These are phyloP conservation scores for Drosophila chauvacae DNA, from an alignment of 1,140 invertebrate species.

Conservation along the genomic window DNA sequence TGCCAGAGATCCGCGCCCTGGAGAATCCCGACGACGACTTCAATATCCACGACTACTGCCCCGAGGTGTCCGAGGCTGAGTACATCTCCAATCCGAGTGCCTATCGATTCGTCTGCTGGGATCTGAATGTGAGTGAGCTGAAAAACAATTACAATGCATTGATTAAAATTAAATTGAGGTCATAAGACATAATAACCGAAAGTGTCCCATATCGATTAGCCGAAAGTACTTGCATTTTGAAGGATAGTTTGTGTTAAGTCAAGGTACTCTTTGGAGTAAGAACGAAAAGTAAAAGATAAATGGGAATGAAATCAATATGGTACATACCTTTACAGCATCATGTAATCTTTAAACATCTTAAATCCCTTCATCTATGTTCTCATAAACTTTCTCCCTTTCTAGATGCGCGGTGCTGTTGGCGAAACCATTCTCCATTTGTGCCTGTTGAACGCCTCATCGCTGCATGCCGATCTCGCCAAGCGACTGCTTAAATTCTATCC, in stretches of 20 bases:
- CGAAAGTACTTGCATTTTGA: too few relatives aligned
- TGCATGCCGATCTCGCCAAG: conserved; percentile 97
- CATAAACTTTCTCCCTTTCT: neutral
- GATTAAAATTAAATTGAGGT: neutral
- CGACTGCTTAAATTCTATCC: conserved; percentile 95
- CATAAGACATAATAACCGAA: neutral
- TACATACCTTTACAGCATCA: too few relatives aligned
- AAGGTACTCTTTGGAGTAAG: too few relatives aligned
- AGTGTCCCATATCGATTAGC: neutral
- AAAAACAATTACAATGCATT: neutral
- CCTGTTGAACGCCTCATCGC: conserved; percentile 94
- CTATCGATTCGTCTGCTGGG: conserved; percentile 95
- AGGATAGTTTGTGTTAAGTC: too few relatives aligned
- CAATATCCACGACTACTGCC: conserved; percentile 91
- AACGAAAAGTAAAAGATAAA: too few relatives aligned
- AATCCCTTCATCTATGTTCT: too few relatives aligned
- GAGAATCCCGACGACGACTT: conserved; percentile 93
- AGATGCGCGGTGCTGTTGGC: conserved; percentile 96
- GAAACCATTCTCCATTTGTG: conserved; percentile 98
- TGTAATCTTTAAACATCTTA: too few relatives aligned
- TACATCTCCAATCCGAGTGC: conserved; percentile 86
- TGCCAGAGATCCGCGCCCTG: conserved; percentile 90
- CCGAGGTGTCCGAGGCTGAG: conserved; percentile 86
- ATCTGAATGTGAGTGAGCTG: conserved; percentile 2
- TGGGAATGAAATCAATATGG: too few relatives aligned